Percentiles rank a stretch among this genome's conserved stretches.
Evolutionary conservation across 2,797 vertebrate species (phyloP).

Genomic region (Hemitrygon akajei): DNA sequence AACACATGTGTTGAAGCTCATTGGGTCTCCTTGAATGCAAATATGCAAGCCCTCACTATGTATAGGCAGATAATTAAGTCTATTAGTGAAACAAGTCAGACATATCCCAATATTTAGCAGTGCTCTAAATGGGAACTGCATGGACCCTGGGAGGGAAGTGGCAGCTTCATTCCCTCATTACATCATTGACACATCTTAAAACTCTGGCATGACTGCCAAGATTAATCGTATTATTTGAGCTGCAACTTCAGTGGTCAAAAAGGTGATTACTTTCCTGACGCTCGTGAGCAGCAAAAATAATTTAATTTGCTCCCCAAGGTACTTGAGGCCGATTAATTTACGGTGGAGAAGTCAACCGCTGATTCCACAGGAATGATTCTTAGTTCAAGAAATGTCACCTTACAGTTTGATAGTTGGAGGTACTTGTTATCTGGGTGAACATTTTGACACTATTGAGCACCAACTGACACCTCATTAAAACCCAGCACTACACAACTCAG

Average conservation of each 20-base stretch:
- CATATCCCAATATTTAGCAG: background rate
- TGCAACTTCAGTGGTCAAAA: background rate
- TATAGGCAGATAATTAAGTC: background rate
- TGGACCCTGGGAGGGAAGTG: background rate
- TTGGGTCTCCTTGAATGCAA: background rate
- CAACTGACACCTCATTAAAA: background rate
- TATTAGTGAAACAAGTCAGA: background rate
- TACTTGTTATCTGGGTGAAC: background rate
- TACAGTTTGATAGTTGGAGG: background rate
- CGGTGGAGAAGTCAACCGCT: background rate
- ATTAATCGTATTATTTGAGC: background rate
- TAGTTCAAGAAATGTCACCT: background rate
- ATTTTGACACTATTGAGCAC: background rate
- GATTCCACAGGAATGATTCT: background rate
- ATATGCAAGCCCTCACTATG: background rate
- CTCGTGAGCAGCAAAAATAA: background rate
- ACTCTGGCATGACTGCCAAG: background rate
- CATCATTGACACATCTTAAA: background rate
- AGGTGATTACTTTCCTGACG: background rate
- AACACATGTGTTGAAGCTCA: no score
- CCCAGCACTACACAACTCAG: background rate
- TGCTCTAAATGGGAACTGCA: background rate
- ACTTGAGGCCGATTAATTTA: background rate
- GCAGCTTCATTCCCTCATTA: background rate
- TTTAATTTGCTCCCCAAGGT: conserved; percentile 16